Evolutionary conservation across 2,888 invertebrate genomes (phyloP).

Genomic region (Craniophora ligustri): DNA sequence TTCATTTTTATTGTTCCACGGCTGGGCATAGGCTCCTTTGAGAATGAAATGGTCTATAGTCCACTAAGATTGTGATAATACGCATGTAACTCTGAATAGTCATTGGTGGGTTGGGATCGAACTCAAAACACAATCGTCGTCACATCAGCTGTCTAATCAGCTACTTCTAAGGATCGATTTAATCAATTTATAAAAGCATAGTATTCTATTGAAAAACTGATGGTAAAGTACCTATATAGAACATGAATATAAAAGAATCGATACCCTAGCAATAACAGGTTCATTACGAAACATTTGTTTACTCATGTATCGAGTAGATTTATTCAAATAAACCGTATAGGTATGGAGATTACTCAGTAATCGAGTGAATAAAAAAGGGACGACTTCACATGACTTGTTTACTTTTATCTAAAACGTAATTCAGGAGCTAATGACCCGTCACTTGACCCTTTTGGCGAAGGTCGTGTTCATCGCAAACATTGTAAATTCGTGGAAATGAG

Average conservation of each 20-base stretch:
- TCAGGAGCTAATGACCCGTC: conserved; percentile 31
- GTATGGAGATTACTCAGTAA: not conserved
- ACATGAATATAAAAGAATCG: not conserved
- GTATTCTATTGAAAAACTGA: too few relatives aligned
- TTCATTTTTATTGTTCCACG: too few relatives aligned
- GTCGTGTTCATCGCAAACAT: conserved; percentile 4
- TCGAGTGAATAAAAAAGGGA: conserved; percentile 19
- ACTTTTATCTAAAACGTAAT: conserved; percentile 27
- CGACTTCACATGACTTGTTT: conserved; percentile 22
- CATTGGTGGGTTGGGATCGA: too few relatives aligned
- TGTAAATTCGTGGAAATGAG: not conserved
- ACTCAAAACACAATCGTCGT: too few relatives aligned
- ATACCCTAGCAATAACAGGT: not conserved
- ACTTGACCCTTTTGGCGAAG: conserved; percentile 16
- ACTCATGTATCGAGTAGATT: conserved; percentile 3
- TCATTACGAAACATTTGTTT: conserved; percentile 6
- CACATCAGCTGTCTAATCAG: too few relatives aligned
- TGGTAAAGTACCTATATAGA: too few relatives aligned
- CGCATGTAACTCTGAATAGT: too few relatives aligned
- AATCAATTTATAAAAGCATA: too few relatives aligned
- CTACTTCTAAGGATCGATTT: too few relatives aligned
- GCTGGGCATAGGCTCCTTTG: too few relatives aligned
- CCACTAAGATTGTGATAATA: too few relatives aligned
- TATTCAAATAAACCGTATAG: not conserved
- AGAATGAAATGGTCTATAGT: too few relatives aligned